These are phyloP conservation scores for Dasypogon diadema DNA, from an alignment of 2,888 invertebrate genomes.

Conservation along the genomic window DNA sequence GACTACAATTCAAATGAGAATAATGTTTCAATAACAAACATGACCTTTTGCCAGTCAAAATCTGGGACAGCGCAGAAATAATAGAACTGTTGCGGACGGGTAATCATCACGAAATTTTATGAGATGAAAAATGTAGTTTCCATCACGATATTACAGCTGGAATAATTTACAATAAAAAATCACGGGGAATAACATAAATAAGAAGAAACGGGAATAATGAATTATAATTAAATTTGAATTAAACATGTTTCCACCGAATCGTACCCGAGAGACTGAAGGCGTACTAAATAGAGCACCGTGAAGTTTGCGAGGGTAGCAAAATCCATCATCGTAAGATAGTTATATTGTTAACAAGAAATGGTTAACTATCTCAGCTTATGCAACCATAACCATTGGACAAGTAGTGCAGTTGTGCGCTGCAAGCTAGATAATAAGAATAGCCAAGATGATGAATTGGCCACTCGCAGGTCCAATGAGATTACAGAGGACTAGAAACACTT, in stretches of 20 bases:
- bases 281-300: background rate
- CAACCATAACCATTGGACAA: constrained; percentile 40
- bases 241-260: constrained; percentile 6
- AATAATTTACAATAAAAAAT: constrained; percentile 13
- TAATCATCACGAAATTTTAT: constrained; percentile 24
- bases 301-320: background rate
- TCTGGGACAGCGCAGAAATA: constrained; percentile 4
- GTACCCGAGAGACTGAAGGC: background rate
- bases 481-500: constrained; percentile 48
- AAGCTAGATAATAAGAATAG: constrained; percentile 41
- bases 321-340: background rate
- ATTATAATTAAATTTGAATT: constrained; percentile 52
- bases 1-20: background rate
- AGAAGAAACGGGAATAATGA: constrained; percentile 40
- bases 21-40: constrained; percentile 15
- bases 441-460: constrained; percentile 48
- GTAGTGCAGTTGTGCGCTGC: constrained; percentile 29
- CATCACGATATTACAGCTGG: constrained; percentile 14
- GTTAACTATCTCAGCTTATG: constrained; percentile 22
- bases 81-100: constrained; percentile 2
- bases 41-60: constrained; percentile 18
- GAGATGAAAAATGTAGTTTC: background rate
- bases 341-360: constrained; percentile 5
- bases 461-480: constrained; percentile 40
- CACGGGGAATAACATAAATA: background rate